Evolutionary conservation across 2,113 vertebrate species (phyloP).

Genomic region (Podilymbus podiceps): DNA sequence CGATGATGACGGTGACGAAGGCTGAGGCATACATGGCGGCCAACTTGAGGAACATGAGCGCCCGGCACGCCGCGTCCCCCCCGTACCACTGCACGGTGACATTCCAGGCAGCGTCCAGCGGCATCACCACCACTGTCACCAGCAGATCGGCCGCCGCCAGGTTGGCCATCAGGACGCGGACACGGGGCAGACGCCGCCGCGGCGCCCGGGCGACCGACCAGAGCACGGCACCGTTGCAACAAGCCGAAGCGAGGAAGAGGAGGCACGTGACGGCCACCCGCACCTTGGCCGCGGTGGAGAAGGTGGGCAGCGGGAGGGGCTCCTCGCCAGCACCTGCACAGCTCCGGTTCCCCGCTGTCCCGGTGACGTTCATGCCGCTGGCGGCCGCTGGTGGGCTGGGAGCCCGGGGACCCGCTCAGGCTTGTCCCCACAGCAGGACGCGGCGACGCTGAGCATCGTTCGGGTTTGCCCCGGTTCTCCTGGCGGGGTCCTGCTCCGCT

Average conservation of each 20-base stretch:
- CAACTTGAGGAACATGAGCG: slow-evolving; percentile 66
- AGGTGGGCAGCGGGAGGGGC: slow-evolving; percentile 27
- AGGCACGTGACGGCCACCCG: slow-evolving; percentile 41
- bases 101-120: slow-evolving; percentile 53
- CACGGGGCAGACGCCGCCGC: neutral
- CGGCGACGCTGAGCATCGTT: neutral
- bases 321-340: neutral
- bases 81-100: slow-evolving; percentile 63
- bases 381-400: neutral
- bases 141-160: slow-evolving; percentile 45
- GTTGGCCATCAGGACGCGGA: slow-evolving; percentile 41
- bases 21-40: slow-evolving; percentile 62
- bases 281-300: slow-evolving; percentile 57
- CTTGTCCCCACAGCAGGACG: neutral
- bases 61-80: neutral
- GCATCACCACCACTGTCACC: slow-evolving; percentile 63
- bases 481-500: neutral
- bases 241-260: slow-evolving; percentile 52
- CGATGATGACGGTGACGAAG: slow-evolving; percentile 65
- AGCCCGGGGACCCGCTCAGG: neutral
- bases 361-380: neutral
- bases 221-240: slow-evolving; percentile 30
- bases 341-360: neutral
- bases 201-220: neutral
- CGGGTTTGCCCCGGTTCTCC: neutral